Conservation (phyloP, 2,113 vertebrate species). For the Chaetorhynchus papuensis region DNA sequence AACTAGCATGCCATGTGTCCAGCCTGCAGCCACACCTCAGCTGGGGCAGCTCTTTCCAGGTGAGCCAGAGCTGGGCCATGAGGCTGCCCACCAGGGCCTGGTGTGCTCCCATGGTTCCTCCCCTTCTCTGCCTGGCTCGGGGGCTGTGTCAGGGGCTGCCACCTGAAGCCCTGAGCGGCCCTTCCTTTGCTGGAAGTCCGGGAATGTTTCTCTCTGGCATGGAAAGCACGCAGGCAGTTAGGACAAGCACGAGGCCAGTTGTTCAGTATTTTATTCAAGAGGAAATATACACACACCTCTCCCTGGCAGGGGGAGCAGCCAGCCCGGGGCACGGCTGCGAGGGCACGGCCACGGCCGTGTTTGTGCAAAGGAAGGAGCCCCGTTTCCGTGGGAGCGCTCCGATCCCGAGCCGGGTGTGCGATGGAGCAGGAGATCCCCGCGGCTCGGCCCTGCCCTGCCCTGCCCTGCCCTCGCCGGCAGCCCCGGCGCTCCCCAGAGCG, state of each 20-base stretch:
- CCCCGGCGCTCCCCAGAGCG: not conserved
- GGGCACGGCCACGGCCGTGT: not conserved
- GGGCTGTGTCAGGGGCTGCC: not conserved
- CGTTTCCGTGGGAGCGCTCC: conserved; percentile 22
- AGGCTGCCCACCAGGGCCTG: not conserved
- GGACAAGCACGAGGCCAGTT: not conserved
- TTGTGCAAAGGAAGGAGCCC: conserved; percentile 62
- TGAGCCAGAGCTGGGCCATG: not conserved
- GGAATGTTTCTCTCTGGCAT: not conserved
- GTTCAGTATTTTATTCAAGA: conserved; percentile 56
- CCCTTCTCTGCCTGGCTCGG: not conserved
- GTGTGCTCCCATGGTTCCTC: not conserved
- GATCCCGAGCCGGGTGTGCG: conserved; percentile 2
- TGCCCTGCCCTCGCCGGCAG: not conserved
- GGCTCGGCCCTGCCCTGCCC: not conserved
- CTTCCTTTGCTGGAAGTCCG: not conserved
- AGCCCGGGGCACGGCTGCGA: not conserved
- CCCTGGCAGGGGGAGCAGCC: not conserved
- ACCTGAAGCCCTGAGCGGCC: not conserved
- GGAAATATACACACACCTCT: conserved; percentile 42
- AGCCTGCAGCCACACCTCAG: not conserved
- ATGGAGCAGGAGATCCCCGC: conserved; percentile 28
- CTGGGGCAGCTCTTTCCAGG: not conserved
- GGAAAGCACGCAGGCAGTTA: not conserved
- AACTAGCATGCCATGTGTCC: not conserved